phyloP scores from a whole-genome alignment of 2,113 vertebrate species.

The Hippocampus mohnikei region DNA sequence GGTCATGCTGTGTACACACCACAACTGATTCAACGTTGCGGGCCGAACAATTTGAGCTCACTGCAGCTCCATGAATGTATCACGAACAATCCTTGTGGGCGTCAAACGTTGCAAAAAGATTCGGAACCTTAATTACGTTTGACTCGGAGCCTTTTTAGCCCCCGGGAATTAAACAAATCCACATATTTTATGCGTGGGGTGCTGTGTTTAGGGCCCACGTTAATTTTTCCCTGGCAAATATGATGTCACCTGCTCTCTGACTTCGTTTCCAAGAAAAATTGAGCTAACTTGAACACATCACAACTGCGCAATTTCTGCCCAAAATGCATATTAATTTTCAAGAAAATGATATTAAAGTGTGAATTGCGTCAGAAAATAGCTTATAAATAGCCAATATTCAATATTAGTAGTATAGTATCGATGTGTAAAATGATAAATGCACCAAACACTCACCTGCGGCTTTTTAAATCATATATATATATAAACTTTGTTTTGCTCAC shows the following conservation, averaged over 20 bases:
- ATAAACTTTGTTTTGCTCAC: neutral
- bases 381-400: too few species aligned
- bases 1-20: slow-evolving; percentile 62
- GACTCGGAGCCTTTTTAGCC: neutral
- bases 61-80: slow-evolving; percentile 15
- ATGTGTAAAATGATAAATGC: neutral
- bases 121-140: neutral
- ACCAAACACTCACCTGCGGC: neutral
- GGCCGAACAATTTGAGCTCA: slow-evolving; percentile 46
- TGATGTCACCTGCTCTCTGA: neutral
- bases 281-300: neutral
- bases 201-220: neutral
- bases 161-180: neutral
- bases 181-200: neutral
- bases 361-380: neutral
- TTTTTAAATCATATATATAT: too few species aligned
- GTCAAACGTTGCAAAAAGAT: neutral
- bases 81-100: neutral
- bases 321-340: neutral
- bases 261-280: neutral
- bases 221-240: neutral
- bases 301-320: neutral
- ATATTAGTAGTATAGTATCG: neutral
- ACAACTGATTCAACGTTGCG: slow-evolving; percentile 56
- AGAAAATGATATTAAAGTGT: neutral